A percentile compares a stretch with the other conserved stretches of the same genome.
These are phyloP conservation scores for Rhinolophus sinicus DNA, from an alignment of 2,113 vertebrate genomes.

Conservation along the genomic window DNA sequence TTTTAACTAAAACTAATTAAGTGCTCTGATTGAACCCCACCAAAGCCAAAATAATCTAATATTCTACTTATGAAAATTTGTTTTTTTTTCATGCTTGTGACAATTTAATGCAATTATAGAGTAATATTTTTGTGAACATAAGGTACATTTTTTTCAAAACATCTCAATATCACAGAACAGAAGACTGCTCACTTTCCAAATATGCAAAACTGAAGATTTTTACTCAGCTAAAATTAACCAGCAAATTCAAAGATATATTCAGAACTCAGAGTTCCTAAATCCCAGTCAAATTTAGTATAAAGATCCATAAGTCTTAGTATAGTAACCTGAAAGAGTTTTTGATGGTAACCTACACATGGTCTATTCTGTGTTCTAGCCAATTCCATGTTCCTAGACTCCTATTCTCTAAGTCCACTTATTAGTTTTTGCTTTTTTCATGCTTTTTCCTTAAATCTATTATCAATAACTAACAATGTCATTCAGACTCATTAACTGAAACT, in stretches of 20 bases:
- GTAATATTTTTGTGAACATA: neutral
- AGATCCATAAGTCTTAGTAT: neutral
- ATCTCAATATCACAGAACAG: slow-evolving; percentile 24
- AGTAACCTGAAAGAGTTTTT: neutral
- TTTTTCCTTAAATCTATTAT: neutral
- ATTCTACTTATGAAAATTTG: slow-evolving; percentile 37
- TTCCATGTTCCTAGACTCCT: neutral
- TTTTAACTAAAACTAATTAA: slow-evolving; percentile 61
- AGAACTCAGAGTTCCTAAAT: neutral
- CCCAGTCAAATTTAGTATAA: neutral
- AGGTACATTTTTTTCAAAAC: neutral
- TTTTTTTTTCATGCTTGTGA: neutral
- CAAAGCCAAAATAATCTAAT: slow-evolving; percentile 45
- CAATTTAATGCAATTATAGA: slow-evolving; percentile 29
- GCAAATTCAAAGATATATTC: slow-evolving; percentile 24
- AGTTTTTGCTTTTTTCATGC: neutral
- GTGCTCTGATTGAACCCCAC: slow-evolving; percentile 2
- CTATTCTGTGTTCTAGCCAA: neutral
- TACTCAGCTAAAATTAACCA: slow-evolving; percentile 43
- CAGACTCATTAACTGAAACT: neutral
- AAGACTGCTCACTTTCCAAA: neutral
- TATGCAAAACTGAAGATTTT: slow-evolving; percentile 5
- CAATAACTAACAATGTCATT: neutral
- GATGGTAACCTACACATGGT: neutral
- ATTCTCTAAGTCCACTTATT: neutral